These are phyloP conservation scores for Drosophila orosa DNA, from an alignment of 1,140 invertebrate species.

Conservation along the genomic window DNA sequence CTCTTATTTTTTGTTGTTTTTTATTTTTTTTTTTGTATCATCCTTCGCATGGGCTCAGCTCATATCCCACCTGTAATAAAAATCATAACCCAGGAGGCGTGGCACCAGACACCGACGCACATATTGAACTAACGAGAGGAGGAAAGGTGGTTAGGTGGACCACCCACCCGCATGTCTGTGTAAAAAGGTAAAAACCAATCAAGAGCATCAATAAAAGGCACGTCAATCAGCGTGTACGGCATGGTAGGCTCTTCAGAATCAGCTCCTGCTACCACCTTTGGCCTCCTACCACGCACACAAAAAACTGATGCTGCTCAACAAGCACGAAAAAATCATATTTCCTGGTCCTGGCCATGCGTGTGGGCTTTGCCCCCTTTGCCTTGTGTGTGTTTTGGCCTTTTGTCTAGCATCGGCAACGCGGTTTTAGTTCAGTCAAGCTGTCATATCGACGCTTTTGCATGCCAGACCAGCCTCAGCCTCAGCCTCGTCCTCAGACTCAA, in stretches of 20 bases:
- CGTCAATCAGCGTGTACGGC: slow-evolving; percentile 78
- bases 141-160: background rate
- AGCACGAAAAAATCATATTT: slow-evolving; percentile 78
- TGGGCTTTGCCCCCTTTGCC: slow-evolving; percentile 26
- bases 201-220: slow-evolving; percentile 83
- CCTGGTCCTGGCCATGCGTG: slow-evolving; percentile 61
- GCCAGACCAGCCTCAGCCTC: slow-evolving; percentile 39
- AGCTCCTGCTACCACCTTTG: slow-evolving; percentile 4
- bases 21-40: slow-evolving; percentile 14
- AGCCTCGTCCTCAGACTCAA: background rate
- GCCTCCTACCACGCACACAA: background rate
- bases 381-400: slow-evolving; percentile 47
- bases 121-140: slow-evolving; percentile 77
- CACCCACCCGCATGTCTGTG: slow-evolving; percentile 50
- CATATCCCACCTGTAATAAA: slow-evolving; percentile 75
- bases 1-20: background rate
- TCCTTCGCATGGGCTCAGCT: slow-evolving; percentile 19
- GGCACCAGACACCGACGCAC: slow-evolving; percentile 61
- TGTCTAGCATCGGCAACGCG: slow-evolving; percentile 60
- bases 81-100: slow-evolving; percentile 72
- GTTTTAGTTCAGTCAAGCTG: slow-evolving; percentile 82
- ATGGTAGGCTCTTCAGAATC: slow-evolving; percentile 48
- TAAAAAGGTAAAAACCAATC: slow-evolving; percentile 83
- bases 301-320: slow-evolving; percentile 29
- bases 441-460: slow-evolving; percentile 80